Conservation (phyloP, 2,888 invertebrate species). For the Fissipunctia ypsillon region DNA sequence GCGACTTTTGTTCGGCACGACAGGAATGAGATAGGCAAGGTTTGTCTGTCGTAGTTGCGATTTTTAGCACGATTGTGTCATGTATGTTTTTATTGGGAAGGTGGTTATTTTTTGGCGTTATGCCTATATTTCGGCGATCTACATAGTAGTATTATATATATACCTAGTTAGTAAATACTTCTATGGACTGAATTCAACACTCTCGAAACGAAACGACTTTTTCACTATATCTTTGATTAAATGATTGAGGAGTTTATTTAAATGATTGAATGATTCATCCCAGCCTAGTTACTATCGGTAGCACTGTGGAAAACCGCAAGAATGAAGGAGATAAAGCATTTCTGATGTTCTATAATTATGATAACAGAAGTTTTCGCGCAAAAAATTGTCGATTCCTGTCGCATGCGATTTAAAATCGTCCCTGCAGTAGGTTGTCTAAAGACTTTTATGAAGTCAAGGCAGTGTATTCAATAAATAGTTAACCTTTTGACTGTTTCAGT, state of each 20-base stretch:
- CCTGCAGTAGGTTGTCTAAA: background rate
- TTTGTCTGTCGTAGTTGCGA: background rate
- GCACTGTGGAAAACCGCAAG: background rate
- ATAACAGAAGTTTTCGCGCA: background rate
- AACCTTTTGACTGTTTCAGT: conserved; percentile 31
- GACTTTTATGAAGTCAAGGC: conserved; percentile 27
- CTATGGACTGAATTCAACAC: background rate
- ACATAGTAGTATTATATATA: no score
- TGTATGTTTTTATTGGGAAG: background rate
- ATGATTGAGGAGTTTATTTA: background rate
- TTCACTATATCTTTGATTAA: background rate
- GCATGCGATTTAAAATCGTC: background rate
- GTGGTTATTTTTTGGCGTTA: background rate
- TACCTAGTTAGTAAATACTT: no score
- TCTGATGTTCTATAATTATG: background rate
- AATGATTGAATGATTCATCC: background rate
- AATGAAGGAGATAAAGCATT: background rate
- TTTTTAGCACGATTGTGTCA: conserved; percentile 16
- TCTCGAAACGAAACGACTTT: background rate
- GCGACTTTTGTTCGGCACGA: conserved; percentile 39
- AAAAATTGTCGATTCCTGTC: background rate
- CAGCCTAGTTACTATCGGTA: background rate
- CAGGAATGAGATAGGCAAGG: conserved; percentile 24
- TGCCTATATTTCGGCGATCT: background rate
- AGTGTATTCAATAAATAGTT: conserved; percentile 28